phyloP scores from a whole-genome alignment of 2,888 invertebrate species.

The Odontocerum albicorne region DNA sequence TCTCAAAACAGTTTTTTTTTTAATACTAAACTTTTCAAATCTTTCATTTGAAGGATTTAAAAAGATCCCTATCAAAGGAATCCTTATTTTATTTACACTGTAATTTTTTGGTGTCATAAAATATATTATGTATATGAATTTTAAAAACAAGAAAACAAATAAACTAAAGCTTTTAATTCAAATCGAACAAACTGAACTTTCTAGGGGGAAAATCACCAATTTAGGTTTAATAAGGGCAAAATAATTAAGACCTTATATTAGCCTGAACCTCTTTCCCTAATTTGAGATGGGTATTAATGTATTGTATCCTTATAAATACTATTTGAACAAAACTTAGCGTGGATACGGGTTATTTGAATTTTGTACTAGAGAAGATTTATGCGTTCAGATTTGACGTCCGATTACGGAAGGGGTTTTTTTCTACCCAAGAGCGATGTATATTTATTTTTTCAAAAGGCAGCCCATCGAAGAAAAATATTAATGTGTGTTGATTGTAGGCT shows the following conservation, averaged over 20 bases:
- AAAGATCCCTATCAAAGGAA: too few relatives aligned
- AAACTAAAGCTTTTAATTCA: too few relatives aligned
- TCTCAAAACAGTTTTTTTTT: too few relatives aligned
- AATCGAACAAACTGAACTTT: neutral
- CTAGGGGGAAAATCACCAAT: neutral
- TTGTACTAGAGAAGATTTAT: conserved; percentile 33
- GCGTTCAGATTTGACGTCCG: conserved; percentile 29
- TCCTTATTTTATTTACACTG: too few relatives aligned
- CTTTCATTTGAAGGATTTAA: too few relatives aligned
- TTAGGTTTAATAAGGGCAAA: neutral
- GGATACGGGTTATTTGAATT: conserved; percentile 29
- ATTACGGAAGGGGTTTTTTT: conserved; percentile 24
- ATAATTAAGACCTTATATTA: neutral
- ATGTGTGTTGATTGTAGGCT: conserved; percentile 34
- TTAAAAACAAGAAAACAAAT: too few relatives aligned
- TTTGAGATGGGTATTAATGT: neutral
- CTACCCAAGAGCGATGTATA: neutral
- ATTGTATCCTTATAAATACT: conserved; percentile 11
- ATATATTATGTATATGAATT: too few relatives aligned
- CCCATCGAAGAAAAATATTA: conserved; percentile 28
- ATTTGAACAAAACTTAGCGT: conserved; percentile 28
- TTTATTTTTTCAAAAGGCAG: conserved; percentile 4
- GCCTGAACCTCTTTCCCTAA: neutral
- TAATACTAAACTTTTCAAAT: too few relatives aligned
- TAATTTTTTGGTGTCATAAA: too few relatives aligned